Evolutionary conservation across 2,888 invertebrate genomes (phyloP), one percentile per base, ranked within the genome.

Genomic region (Mesorhabditis spiculigera): DNA sequence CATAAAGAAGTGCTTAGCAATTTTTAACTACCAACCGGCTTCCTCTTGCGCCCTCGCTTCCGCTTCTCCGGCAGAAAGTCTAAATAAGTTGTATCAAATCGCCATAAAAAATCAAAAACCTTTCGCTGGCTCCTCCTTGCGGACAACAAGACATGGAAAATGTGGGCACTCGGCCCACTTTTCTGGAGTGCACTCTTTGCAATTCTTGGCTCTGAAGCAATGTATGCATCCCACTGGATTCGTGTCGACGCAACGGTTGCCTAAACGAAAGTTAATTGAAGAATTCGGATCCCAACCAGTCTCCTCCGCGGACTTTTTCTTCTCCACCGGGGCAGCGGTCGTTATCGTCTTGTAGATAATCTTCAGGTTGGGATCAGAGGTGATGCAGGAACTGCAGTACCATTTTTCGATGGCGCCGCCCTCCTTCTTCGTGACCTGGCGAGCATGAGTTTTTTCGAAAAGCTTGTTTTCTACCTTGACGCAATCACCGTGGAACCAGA

Each of bases 401-500:
- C 94, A 97, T 79, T 93, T 93, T 41, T 72, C 93, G 70, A 97
- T 96, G 78, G 91, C 91, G 84, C 93, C 94, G 0, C 96, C 93
- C 62, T 64, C 64, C 41, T 63, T 65, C 16, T 69, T 63, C 13
- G 67, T 71, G 10, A 72, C 65, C 68, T 72, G 44, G 5, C 43
- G 1, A 42, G n/a, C 16, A 43, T 66, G n/a, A 43, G 10, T 63
- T 42, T 63, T 5, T 63, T 63, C 63, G 6, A 28, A 63, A n/a
- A n/a, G 1, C 2, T 28, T 3, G 4, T 1, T 50, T 28, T 68
- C 61, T 28, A 74, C 74, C 28, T 64, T 41, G n/a, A 97, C 95
- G 86, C 96, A 97, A 86, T 95, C 94, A 1, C 96, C 96, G 85
- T 97, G 97, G 86, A 94, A 97, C 96, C 97, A 97, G 87, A 96